Evolutionary conservation across 2,113 vertebrate species (phyloP).

Genomic region (Motacilla tschutschensis): DNA sequence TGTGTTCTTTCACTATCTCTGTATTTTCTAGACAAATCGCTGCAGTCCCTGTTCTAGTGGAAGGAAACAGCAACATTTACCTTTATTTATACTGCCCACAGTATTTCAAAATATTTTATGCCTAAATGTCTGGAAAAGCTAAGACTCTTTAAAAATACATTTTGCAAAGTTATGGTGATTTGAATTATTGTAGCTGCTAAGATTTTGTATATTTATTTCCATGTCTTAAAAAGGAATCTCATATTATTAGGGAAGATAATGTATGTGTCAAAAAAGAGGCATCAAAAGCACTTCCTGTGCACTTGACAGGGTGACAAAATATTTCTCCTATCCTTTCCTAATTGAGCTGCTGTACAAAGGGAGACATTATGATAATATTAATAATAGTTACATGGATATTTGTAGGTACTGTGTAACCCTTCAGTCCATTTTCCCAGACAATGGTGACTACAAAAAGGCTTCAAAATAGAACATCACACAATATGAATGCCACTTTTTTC

Average conservation of each 20-base stretch:
- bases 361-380: slow-evolving; percentile 89
- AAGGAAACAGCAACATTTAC: not conserved
- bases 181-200: slow-evolving; percentile 38
- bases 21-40: slow-evolving; percentile 15
- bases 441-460: slow-evolving; percentile 86
- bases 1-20: slow-evolving; percentile 8
- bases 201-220: slow-evolving; percentile 68
- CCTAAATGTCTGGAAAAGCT: slow-evolving; percentile 19
- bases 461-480: slow-evolving; percentile 92
- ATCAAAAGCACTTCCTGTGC: slow-evolving; percentile 83
- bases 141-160: slow-evolving; percentile 5
- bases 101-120: slow-evolving; percentile 50
- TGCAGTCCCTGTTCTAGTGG: not conserved
- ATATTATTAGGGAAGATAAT: slow-evolving; percentile 78
- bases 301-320: slow-evolving; percentile 96
- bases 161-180: not conserved
- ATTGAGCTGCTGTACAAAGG: slow-evolving; percentile 84
- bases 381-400: slow-evolving; percentile 92
- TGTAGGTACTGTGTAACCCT: slow-evolving; percentile 88
- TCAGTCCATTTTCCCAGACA: slow-evolving; percentile 89
- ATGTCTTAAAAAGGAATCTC: slow-evolving; percentile 69
- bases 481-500: slow-evolving; percentile 97
- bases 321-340: slow-evolving; percentile 92
- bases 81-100: slow-evolving; percentile 11
- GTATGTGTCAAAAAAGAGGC: slow-evolving; percentile 82